A percentile compares a stretch with the other conserved stretches of the same genome.
These are phyloP conservation scores for Noctua fimbriata DNA, from an alignment of 2,888 invertebrate genomes.

Conservation along the genomic window DNA sequence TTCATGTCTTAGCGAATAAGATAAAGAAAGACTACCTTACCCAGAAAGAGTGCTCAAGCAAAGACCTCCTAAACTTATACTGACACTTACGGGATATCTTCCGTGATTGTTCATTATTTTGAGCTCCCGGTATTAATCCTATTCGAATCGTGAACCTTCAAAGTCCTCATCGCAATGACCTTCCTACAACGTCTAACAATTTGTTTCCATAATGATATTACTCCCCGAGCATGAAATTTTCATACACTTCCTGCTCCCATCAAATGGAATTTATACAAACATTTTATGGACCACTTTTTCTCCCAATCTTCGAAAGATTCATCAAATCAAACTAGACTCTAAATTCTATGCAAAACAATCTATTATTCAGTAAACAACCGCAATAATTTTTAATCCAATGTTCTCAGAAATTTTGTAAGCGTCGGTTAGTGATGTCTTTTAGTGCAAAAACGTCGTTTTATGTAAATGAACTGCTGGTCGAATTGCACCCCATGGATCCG, in stretches of 20 bases:
- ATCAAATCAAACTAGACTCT: constrained; percentile 38
- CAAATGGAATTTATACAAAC: constrained; percentile 18
- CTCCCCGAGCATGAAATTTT: constrained; percentile 36
- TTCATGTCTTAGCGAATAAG: not conserved
- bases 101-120: no score
- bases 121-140: no score
- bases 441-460: constrained; percentile 65
- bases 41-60: not conserved
- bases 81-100: no score
- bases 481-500: constrained; percentile 65
- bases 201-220: constrained; percentile 41
- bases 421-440: constrained; percentile 63
- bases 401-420: constrained; percentile 56
- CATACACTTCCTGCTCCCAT: constrained; percentile 28
- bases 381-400: constrained; percentile 61
- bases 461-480: constrained; percentile 64
- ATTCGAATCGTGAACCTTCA: not conserved
- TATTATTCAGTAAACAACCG: constrained; percentile 60
- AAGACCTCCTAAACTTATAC: no score
- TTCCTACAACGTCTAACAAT: constrained; percentile 13
- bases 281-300: constrained; percentile 14
- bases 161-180: not conserved
- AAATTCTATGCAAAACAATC: constrained; percentile 57
- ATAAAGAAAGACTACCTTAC: not conserved
- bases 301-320: constrained; percentile 29